Conservation (phyloP, 2,113 vertebrate species). For the Pterocles gutturalis region DNA sequence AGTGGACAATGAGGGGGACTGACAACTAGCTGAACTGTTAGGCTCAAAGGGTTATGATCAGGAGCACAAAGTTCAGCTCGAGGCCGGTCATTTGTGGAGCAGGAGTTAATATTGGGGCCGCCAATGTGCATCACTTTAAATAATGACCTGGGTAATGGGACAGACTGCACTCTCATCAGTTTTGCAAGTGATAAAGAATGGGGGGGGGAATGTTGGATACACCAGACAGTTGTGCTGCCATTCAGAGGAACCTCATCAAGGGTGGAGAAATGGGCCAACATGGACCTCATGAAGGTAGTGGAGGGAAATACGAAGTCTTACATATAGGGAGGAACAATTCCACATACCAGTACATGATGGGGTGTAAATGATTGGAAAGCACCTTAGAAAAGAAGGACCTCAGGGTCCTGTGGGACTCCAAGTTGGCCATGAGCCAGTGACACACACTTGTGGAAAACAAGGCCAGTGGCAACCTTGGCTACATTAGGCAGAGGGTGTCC, state of each 20-base stretch:
- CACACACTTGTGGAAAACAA: background rate
- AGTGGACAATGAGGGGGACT: background rate
- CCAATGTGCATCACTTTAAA: background rate
- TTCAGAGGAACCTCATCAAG: background rate
- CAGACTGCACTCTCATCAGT: no score
- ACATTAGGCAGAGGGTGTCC: accelerated
- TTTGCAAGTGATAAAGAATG: no score
- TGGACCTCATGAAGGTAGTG: background rate
- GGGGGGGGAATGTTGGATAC: no score
- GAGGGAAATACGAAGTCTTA: background rate
- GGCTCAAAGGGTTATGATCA: background rate
- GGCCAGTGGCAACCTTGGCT: background rate
- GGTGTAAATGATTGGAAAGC: background rate
- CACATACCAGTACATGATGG: background rate
- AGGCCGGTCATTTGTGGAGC: background rate
- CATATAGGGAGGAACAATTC: background rate
- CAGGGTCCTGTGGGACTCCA: background rate
- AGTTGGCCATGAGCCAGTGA: background rate
- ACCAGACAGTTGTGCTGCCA: no score
- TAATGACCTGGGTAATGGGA: background rate
- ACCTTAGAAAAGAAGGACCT: background rate
- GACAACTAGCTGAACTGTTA: background rate
- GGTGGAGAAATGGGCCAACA: background rate
- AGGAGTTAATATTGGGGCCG: background rate
- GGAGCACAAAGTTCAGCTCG: background rate